Percentiles rank a stretch among this genome's conserved stretches.
Conservation (phyloP, 1,140 invertebrate species). For the Solenopsis invicta region DNA sequence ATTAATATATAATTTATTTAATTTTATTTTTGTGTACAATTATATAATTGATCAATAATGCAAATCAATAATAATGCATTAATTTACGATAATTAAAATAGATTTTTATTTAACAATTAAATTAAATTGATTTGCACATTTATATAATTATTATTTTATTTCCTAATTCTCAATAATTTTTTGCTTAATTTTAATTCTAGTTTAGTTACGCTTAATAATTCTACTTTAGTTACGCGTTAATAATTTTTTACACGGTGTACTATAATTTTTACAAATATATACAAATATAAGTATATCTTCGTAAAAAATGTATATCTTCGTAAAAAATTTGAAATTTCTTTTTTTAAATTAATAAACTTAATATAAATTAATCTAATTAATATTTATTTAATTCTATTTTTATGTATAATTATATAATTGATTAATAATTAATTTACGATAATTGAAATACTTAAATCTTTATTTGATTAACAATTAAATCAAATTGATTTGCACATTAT, state of each 20-base stretch:
- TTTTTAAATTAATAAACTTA: background rate
- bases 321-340: background rate
- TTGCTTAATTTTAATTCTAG: background rate
- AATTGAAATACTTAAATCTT: background rate
- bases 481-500: background rate
- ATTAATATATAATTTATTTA: background rate
- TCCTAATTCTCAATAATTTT: background rate
- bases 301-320: background rate
- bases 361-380: too few relatives aligned
- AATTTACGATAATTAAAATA: too few relatives aligned
- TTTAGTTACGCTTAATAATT: background rate
- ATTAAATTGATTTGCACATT: too few relatives aligned
- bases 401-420: background rate
- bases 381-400: background rate
- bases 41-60: conserved; percentile 6
- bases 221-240: too few relatives aligned
- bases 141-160: too few relatives aligned
- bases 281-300: background rate
- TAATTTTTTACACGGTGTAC: background rate
- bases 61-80: too few relatives aligned
- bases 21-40: background rate
- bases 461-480: background rate
- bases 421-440: background rate
- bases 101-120: too few relatives aligned
- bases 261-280: conserved; percentile 11